Evolutionary conservation across 1,140 invertebrate genomes (phyloP), one percentile per base, ranked within the genome.

Genomic region (Cyclargus thomasi): DNA sequence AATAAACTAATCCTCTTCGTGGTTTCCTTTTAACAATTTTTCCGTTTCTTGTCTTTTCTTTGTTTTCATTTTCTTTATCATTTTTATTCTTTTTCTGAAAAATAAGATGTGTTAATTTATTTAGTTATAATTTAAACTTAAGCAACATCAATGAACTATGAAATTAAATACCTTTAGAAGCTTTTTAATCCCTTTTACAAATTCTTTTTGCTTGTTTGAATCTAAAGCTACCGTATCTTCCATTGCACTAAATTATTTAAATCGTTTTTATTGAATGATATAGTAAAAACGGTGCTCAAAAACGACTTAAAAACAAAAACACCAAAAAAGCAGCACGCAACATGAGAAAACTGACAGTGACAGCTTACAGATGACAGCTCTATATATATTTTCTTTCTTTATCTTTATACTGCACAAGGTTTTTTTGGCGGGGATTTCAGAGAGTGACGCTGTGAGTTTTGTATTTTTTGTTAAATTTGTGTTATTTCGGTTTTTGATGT

Each of bases 1-100:
- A 73, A 72, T 97, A 96, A 0, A 98, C 92, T 10, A 97, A 90
- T 35, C 97, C 97, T 71, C 92, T 80, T 36, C 73, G 36, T 62
- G 63, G 67, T 68, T 75, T 82, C 65, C 11, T 47, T 62, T 83
- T 81, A 2, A 68, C 74, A 59, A 63, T 55, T 20, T 78, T 73
- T 10, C 65, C 47, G n/a, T 67, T 23, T 67, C 69, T 29, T 36
- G 63, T 70, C 55, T 22, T 22, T 66, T 62, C 55, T 65, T 68
- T 66, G 35, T 47, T 4, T n/a, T 73, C 63, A 65, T 39, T 16
- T 53, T 70, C 71, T 20, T 62, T 55, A 39, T 67, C 47, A n/a
- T 70, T 70, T 66, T 74, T 65, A 23, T 47, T 59, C 36, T 72
- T 70, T 70, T 63, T 78, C 74, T 74, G 62, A 62, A 72, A 74